A percentile compares a stretch with the other conserved stretches of the same genome.
Conservation (phyloP, 1,140 invertebrate genomes). For the Bombus consobrinus region DNA sequence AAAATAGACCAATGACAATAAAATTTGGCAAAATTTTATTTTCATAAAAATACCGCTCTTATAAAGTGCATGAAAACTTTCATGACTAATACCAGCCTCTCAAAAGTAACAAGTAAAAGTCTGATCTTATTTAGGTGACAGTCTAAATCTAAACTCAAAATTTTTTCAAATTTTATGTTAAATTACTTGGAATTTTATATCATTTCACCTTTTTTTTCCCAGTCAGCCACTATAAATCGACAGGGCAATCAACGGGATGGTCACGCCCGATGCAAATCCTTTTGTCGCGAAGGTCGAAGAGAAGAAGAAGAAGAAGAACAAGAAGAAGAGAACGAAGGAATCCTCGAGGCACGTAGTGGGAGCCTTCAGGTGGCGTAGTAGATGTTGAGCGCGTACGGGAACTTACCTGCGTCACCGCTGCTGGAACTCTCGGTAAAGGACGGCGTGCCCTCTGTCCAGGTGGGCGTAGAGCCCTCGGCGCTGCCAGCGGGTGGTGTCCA, state of each 20-base stretch:
- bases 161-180: background rate
- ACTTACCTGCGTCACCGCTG: constrained; percentile 93
- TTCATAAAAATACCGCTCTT: background rate
- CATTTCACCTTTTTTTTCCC: background rate
- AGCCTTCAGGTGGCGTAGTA: constrained; percentile 73
- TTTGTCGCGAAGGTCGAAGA: constrained; percentile 16
- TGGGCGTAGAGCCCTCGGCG: constrained; percentile 96
- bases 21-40: background rate
- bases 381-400: constrained; percentile 76
- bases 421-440: constrained; percentile 98
- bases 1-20: too few relatives aligned
- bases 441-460: constrained; percentile 98
- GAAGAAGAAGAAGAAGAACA: background rate
- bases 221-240: background rate
- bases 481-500: constrained; percentile 94
- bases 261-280: constrained; percentile 37
- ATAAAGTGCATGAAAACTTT: background rate
- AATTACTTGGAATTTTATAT: background rate
- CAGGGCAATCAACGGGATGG: constrained; percentile 34
- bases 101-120: too few relatives aligned
- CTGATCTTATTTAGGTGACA: too few relatives aligned
- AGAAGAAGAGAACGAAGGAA: constrained; percentile 47
- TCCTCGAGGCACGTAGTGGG: constrained; percentile 43
- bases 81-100: background rate
- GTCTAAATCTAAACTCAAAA: background rate